Percentiles rank a stretch among this genome's conserved stretches.
These are phyloP conservation scores for Pheucticus melanocephalus DNA, from an alignment of 2,113 vertebrate genomes.

Conservation along the genomic window DNA sequence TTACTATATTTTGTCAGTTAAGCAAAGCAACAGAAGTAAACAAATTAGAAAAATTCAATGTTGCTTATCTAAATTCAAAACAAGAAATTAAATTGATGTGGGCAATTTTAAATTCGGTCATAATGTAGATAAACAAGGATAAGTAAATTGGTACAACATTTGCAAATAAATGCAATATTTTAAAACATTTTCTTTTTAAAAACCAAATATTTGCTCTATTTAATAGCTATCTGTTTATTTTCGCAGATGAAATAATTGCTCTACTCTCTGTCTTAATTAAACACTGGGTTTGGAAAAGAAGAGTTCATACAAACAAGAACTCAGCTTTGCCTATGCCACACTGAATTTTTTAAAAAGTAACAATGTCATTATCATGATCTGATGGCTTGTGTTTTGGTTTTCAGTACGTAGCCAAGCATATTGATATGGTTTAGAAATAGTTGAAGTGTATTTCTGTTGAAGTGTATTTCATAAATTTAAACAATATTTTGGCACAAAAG, in stretches of 20 bases:
- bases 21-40: constrained; percentile 21
- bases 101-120: constrained; percentile 35
- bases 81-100: constrained; percentile 32
- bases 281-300: background rate
- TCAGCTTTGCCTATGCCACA: background rate
- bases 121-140: constrained; percentile 50
- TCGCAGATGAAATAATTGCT: constrained; percentile 51
- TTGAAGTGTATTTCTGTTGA: background rate
- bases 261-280: constrained; percentile 33
- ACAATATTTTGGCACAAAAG: background rate
- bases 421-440: background rate
- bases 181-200: constrained; percentile 53
- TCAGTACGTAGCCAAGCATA: background rate
- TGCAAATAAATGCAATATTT: constrained; percentile 44
- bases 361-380: background rate
- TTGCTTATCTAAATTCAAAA: constrained; percentile 53
- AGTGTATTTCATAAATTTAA: background rate
- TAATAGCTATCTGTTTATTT: constrained; percentile 58
- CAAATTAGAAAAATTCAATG: constrained; percentile 42
- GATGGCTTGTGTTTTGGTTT: background rate
- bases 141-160: constrained; percentile 47
- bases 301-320: background rate
- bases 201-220: constrained; percentile 61
- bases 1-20: background rate
- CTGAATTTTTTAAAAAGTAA: background rate